Evolutionary conservation across 2,113 vertebrate genomes (phyloP), one percentile per base, ranked within the genome.

Genomic region (Microcebus jonahi): DNA sequence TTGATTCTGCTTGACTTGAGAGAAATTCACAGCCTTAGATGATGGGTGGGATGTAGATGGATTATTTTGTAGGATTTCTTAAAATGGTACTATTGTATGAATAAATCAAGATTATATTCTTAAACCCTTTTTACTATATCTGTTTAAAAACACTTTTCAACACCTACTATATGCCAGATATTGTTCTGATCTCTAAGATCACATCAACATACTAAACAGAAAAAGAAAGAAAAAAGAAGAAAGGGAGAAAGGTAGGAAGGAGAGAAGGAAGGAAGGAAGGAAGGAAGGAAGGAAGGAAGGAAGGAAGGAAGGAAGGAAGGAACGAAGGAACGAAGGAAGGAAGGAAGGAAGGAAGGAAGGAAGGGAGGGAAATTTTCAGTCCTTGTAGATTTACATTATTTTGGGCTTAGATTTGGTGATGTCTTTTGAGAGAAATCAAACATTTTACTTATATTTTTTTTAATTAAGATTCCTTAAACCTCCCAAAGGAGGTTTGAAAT

Each of bases 371-470:
- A 80, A 29, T 23, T 12, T 48, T 70, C 42, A 83, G 29, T 39
- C 20, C 17, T 70, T 61, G 2, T 50, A 39, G 39, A 70, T 70
- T 71, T 76, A 53, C n/a, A 42, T 25, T 77, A 61, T 9, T 95
- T 31, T 97, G 83, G n/a, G 85, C 53, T 96, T 87, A 94, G 20
- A 8, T 88, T 91, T 95, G 18, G 23, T 88, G 76, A 89, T 98
- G 76, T 76, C 92, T 97, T 97, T 88, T 31, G 8, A 94, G n/a
- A 17, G 67, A 97, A 11, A 95, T 39, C 25, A 95, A 98, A 96
- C 42, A n/a, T 48, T 88, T 97, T 23, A 36, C 36, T 65, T 39
- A 1, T 5, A 45, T 97, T 75, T 71, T 48, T 61, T 96, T 94
- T 20, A 59, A 34, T 55, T 55, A 73, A 34, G 25, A 0, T 93